Percentiles rank a stretch among this genome's conserved stretches.
Conservation (phyloP, 2,797 vertebrate genomes). For the Helarctos malayanus region DNA sequence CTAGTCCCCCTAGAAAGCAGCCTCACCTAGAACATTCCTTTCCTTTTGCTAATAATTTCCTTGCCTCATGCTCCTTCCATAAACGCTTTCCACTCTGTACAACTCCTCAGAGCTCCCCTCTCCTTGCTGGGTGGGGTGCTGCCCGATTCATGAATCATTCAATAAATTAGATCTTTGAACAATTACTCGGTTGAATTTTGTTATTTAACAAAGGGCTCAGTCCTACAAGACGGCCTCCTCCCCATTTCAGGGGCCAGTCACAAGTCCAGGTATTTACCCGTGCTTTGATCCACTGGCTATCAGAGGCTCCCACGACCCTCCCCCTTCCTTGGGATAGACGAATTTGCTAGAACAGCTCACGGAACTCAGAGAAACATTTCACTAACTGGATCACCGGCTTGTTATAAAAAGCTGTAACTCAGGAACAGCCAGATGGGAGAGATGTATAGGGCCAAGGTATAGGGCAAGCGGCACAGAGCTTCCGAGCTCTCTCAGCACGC, state of each 20-base stretch:
- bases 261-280: neutral
- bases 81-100: neutral
- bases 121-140: neutral
- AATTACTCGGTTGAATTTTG: neutral
- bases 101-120: neutral
- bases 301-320: neutral
- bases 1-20: neutral
- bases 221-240: neutral
- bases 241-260: neutral
- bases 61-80: neutral
- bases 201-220: neutral
- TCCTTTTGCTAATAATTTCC: neutral
- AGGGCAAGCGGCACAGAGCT: neutral
- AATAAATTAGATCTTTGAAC: neutral
- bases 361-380: neutral
- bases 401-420: neutral
- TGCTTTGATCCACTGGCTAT: neutral
- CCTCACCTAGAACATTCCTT: neutral
- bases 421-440: neutral
- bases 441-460: neutral
- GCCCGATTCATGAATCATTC: neutral
- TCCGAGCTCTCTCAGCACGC: neutral
- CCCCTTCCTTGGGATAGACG: neutral
- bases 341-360: neutral
- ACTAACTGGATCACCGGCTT: neutral